phyloP scores from a whole-genome alignment of 1,140 invertebrate genomes.

The Drosophila trapezifrons region DNA sequence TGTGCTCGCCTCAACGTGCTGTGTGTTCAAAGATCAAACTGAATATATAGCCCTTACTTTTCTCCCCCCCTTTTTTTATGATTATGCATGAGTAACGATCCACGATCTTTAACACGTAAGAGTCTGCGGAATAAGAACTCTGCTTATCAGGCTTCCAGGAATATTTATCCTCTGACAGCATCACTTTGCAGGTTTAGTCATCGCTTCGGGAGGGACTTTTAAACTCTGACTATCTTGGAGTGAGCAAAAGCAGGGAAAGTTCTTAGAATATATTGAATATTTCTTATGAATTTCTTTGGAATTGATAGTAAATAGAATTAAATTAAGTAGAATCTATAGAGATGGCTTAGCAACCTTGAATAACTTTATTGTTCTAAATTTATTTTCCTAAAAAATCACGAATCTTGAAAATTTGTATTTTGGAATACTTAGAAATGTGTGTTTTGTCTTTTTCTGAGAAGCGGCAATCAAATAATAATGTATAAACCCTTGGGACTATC shows the following conservation, averaged over 20 bases:
- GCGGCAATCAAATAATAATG: background rate
- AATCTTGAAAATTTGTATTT: background rate
- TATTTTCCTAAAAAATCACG: background rate
- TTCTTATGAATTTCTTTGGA: background rate
- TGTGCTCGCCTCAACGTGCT: constrained; percentile 41
- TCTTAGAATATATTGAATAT: background rate
- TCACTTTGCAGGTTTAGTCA: constrained; percentile 27
- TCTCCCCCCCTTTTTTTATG: background rate
- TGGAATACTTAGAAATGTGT: too few relatives aligned
- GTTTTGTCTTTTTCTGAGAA: background rate
- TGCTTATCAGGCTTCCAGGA: constrained; percentile 25
- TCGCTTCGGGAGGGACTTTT: background rate
- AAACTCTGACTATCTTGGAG: background rate
- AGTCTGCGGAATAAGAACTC: background rate
- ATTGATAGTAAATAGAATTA: too few relatives aligned
- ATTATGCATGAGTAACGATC: constrained; percentile 46
- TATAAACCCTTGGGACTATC: background rate
- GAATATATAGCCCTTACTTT: constrained; percentile 2
- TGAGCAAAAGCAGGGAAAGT: too few relatives aligned
- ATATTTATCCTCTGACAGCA: constrained; percentile 26
- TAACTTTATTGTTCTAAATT: too few relatives aligned
- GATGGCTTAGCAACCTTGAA: too few relatives aligned
- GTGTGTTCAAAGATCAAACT: constrained; percentile 55
- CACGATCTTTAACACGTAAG: constrained; percentile 55
- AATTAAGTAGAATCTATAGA: background rate